Evolutionary conservation across 2,888 invertebrate species (phyloP).

Genomic region (Caenorhabditis angaria): DNA sequence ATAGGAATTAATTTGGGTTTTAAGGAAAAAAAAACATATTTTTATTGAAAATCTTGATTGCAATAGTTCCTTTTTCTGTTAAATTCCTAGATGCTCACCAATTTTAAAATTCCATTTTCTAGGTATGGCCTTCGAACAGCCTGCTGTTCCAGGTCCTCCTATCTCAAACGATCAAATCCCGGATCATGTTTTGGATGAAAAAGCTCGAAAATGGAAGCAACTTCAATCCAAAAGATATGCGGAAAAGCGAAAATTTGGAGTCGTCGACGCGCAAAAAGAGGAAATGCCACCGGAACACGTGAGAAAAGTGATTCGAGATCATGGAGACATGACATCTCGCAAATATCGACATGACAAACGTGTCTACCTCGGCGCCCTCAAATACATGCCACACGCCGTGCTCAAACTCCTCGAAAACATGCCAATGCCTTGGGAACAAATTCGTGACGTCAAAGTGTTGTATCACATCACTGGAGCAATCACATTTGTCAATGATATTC

Average conservation of each 20-base stretch:
- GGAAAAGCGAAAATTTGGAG: constrained; percentile 97
- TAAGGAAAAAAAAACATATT: too few relatives aligned
- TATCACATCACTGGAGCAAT: constrained; percentile 99
- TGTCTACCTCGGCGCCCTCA: constrained; percentile 94
- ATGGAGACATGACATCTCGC: constrained; percentile 98
- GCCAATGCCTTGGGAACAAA: constrained; percentile 99
- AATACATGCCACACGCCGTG: constrained; percentile 99
- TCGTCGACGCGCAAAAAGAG: constrained; percentile 98
- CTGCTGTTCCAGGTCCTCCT: constrained; percentile 28
- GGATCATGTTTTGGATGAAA: constrained; percentile 46
- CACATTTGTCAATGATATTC: constrained; percentile 99
- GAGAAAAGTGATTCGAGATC: constrained; percentile 96
- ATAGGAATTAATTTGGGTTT: background rate
- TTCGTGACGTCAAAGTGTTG: constrained; percentile 91
- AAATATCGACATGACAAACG: constrained; percentile 98
- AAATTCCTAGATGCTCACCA: background rate
- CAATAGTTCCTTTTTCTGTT: background rate
- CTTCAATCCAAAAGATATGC: constrained; percentile 97
- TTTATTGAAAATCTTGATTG: too few relatives aligned
- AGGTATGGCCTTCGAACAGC: constrained; percentile 35
- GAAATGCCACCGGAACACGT: constrained; percentile 99
- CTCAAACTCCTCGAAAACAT: constrained; percentile 98
- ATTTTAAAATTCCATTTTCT: constrained; percentile 16
- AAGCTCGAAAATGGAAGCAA: constrained; percentile 89
- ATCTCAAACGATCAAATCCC: constrained; percentile 23